phyloP scores from a whole-genome alignment of 2,888 invertebrate genomes.

The Anoncus sp. region DNA sequence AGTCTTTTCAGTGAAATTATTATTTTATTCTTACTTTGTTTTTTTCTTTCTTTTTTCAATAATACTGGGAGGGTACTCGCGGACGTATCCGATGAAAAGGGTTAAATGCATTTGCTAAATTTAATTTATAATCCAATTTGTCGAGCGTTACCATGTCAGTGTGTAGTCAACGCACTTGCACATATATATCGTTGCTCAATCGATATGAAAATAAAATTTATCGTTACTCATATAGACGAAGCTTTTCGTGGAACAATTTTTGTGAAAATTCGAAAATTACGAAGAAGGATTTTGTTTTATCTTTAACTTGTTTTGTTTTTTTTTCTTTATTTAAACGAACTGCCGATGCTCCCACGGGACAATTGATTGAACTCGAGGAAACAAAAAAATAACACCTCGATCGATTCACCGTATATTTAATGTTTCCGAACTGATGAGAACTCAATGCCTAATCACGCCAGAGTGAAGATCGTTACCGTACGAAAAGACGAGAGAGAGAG shows the following conservation, averaged over 20 bases:
- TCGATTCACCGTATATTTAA: conserved; percentile 19
- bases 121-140: conserved; percentile 62
- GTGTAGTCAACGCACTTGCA: background rate
- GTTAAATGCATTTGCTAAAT: conserved; percentile 53
- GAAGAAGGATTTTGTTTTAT: too few species aligned
- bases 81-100: conserved; percentile 55
- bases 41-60: conserved; percentile 26
- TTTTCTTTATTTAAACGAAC: background rate
- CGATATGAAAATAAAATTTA: too few species aligned
- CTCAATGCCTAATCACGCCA: conserved; percentile 46
- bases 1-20: conserved; percentile 6
- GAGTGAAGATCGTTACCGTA: conserved; percentile 37
- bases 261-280: too few species aligned
- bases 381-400: conserved; percentile 15
- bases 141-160: conserved; percentile 20
- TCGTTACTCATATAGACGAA: too few species aligned
- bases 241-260: too few species aligned
- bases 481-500: conserved; percentile 33
- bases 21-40: conserved; percentile 22
- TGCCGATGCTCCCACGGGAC: conserved; percentile 12
- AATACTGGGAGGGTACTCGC: conserved; percentile 20
- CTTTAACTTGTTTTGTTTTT: too few species aligned
- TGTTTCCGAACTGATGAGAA: conserved; percentile 44
- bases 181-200: background rate
- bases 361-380: conserved; percentile 19